Percentiles rank a stretch among this genome's conserved stretches.
These are phyloP conservation scores for Maccullochella peelii DNA, from an alignment of 2,113 vertebrate species.

Conservation along the genomic window DNA sequence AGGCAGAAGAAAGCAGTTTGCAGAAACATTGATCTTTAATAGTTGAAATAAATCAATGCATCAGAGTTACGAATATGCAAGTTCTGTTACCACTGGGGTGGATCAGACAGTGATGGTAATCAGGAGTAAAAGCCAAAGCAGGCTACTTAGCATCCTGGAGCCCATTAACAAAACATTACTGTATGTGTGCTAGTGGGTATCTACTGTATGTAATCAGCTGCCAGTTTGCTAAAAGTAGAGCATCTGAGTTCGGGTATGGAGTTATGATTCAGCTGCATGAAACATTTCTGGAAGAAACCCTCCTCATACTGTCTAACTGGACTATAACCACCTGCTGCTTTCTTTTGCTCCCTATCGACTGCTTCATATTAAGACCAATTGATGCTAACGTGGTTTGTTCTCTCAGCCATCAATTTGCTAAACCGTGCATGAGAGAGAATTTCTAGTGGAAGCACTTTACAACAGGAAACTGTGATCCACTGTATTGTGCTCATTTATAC, in stretches of 20 bases:
- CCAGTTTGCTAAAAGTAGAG: not conserved
- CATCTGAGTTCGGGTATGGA: not conserved
- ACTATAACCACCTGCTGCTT: not conserved
- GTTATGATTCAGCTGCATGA: not conserved
- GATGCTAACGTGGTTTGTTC: constrained; percentile 22
- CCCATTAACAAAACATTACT: not conserved
- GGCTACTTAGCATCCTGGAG: not conserved
- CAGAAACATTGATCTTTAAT: too few species aligned
- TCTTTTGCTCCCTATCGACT: not conserved
- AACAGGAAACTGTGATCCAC: not conserved
- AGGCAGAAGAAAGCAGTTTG: too few species aligned
- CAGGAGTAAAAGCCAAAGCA: not conserved
- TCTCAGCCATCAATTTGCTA: constrained; percentile 11
- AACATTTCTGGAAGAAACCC: not conserved
- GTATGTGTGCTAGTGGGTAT: not conserved
- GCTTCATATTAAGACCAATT: not conserved
- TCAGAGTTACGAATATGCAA: not conserved
- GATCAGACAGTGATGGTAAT: not conserved
- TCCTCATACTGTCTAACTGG: not conserved
- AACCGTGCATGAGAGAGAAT: not conserved
- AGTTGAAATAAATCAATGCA: too few species aligned
- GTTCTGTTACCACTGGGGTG: not conserved
- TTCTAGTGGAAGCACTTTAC: not conserved
- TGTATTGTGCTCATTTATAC: not conserved
- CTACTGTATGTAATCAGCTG: not conserved